These are phyloP conservation scores for Falco columbarius DNA, from an alignment of 2,797 vertebrate species.

Conservation along the genomic window DNA sequence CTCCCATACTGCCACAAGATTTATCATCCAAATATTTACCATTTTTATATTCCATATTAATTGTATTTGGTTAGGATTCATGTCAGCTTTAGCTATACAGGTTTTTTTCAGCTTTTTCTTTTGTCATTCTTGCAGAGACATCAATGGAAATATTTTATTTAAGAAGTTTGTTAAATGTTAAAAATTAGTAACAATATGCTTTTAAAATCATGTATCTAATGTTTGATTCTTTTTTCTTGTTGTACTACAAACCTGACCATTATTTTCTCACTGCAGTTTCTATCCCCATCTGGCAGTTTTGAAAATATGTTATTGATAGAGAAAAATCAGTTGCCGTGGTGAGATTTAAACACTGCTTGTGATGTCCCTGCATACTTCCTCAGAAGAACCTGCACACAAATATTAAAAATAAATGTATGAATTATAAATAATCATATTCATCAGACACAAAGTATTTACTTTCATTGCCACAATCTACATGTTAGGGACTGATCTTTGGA, in stretches of 20 bases:
- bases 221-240: conserved; percentile 55
- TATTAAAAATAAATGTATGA: conserved; percentile 1
- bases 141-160: conserved; percentile 61
- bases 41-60: conserved; percentile 71
- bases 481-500: background rate
- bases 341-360: conserved; percentile 65
- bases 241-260: conserved; percentile 54
- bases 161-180: conserved; percentile 58
- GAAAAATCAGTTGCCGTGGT: conserved; percentile 66
- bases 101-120: conserved; percentile 36
- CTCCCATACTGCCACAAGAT: conserved; percentile 50
- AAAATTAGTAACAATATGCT: conserved; percentile 49
- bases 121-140: conserved; percentile 41
- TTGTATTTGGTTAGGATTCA: conserved; percentile 70
- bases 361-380: background rate
- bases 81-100: conserved; percentile 29
- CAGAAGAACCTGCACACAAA: conserved; percentile 47
- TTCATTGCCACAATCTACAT: background rate
- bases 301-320: conserved; percentile 68
- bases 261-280: conserved; percentile 66
- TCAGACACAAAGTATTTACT: conserved; percentile 10
- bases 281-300: conserved; percentile 60
- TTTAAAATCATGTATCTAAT: conserved; percentile 56
- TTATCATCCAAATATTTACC: conserved; percentile 69
- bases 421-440: background rate